phyloP scores from a whole-genome alignment of 1,140 invertebrate species.

The Campodea augens region DNA sequence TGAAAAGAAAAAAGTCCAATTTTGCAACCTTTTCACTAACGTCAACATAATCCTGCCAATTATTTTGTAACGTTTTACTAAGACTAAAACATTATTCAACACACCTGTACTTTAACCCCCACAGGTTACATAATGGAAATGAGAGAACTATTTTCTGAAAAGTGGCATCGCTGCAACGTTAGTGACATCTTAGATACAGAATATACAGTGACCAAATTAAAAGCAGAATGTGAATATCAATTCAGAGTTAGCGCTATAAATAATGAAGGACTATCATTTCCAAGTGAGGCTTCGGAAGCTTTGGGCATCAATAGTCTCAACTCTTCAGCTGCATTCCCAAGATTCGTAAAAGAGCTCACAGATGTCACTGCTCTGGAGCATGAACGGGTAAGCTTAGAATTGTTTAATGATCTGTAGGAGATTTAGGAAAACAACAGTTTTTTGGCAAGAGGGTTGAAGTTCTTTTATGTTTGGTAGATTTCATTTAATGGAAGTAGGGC shows the following conservation, averaged over 20 bases:
- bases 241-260: constrained; percentile 78
- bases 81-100: no score
- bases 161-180: constrained; percentile 32
- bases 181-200: constrained; percentile 44
- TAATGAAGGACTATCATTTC: constrained; percentile 54
- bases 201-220: constrained; percentile 50
- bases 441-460: no score
- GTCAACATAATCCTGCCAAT: neutral
- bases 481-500: no score
- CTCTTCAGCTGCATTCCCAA: no score
- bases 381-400: constrained; percentile 19
- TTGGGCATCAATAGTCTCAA: constrained; percentile 56
- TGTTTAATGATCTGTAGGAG: neutral
- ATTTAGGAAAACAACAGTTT: no score
- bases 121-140: constrained; percentile 15
- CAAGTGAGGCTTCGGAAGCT: constrained; percentile 54
- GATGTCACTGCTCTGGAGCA: constrained; percentile 34
- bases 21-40: no score
- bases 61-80: neutral
- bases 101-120: no score
- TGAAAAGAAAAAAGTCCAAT: no score
- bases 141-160: constrained; percentile 11
- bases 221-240: constrained; percentile 71
- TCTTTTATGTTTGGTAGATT: no score
- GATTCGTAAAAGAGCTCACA: constrained; percentile 14